Evolutionary conservation across 1,140 invertebrate genomes (phyloP).

Genomic region (Drosophila orosa): DNA sequence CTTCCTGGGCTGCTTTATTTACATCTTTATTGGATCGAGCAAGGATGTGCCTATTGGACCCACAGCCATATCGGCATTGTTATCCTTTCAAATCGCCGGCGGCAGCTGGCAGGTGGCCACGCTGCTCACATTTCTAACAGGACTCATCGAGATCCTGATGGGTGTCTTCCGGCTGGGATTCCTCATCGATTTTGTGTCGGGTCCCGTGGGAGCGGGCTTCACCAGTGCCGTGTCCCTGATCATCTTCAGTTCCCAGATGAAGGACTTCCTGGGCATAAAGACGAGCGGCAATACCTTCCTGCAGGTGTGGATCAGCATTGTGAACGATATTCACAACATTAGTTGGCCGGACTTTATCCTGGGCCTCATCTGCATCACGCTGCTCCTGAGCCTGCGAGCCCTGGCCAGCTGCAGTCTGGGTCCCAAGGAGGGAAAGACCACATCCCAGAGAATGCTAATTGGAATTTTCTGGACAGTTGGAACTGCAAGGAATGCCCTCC

Average conservation of each 20-base stretch:
- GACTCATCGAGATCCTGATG: constrained; percentile 93
- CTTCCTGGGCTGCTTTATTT: constrained; percentile 95
- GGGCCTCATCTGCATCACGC: constrained; percentile 89
- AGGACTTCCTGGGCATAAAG: constrained; percentile 92
- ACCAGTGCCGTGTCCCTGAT: constrained; percentile 96
- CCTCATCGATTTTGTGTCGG: constrained; percentile 96
- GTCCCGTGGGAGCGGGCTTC: constrained; percentile 96
- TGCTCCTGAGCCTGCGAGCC: constrained; percentile 90
- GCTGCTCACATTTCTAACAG: constrained; percentile 91
- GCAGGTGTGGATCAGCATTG: constrained; percentile 89
- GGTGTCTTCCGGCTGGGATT: constrained; percentile 95
- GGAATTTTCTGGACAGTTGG: constrained; percentile 88
- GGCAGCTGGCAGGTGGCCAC: constrained; percentile 91
- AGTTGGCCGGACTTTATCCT: constrained; percentile 89
- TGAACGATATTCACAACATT: constrained; percentile 87
- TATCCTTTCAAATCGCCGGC: constrained; percentile 91
- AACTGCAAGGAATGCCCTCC: constrained; percentile 90
- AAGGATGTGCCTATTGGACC: constrained; percentile 96
- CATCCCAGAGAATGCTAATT: constrained; percentile 86
- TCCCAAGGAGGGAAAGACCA: constrained; percentile 85
- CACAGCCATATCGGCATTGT: constrained; percentile 92
- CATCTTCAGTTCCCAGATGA: constrained; percentile 95
- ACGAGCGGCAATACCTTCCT: constrained; percentile 91
- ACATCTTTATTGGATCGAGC: constrained; percentile 95
- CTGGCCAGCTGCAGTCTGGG: constrained; percentile 86